Evolutionary conservation across 1,140 invertebrate species (phyloP).

Genomic region (Drosophila prosaltans): DNA sequence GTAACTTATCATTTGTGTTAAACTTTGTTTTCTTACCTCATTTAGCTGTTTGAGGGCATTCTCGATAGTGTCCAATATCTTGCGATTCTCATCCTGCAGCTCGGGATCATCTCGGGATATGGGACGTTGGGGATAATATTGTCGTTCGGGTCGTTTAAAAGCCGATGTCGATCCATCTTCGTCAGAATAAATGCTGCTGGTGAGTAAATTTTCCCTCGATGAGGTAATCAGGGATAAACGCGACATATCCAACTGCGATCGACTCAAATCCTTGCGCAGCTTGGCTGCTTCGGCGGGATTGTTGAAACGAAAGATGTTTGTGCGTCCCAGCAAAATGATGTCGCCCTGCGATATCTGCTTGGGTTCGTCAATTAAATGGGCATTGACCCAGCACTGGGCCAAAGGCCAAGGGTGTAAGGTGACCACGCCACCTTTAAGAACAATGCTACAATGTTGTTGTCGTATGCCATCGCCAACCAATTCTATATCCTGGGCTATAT

Average conservation of each 20-base stretch:
- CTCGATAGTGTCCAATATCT: constrained; percentile 83
- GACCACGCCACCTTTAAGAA: constrained; percentile 89
- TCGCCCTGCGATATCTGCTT: constrained; percentile 90
- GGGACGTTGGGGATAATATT: constrained; percentile 77
- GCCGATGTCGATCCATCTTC: constrained; percentile 70
- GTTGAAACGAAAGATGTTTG: constrained; percentile 97
- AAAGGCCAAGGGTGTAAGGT: constrained; percentile 89
- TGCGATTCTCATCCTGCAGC: constrained; percentile 80
- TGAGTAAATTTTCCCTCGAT: constrained; percentile 87
- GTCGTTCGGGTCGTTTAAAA: constrained; percentile 67
- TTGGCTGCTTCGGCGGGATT: constrained; percentile 95
- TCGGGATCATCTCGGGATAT: constrained; percentile 77
- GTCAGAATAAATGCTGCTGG: constrained; percentile 68
- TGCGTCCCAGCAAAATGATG: constrained; percentile 93
- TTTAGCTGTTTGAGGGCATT: constrained; percentile 85
- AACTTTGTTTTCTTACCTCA: constrained; percentile 80
- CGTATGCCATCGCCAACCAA: constrained; percentile 91
- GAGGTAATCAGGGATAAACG: constrained; percentile 92
- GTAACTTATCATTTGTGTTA: no score
- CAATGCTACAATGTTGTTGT: constrained; percentile 92
- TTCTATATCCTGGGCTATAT: constrained; percentile 89
- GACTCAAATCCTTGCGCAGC: constrained; percentile 88
- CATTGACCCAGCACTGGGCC: constrained; percentile 94
- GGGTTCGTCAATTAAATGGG: constrained; percentile 88
- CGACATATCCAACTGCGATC: constrained; percentile 89